A percentile compares a stretch with the other conserved stretches of the same genome.
phyloP scores from a whole-genome alignment of 2,797 vertebrate species.

The Ara ararauna region DNA sequence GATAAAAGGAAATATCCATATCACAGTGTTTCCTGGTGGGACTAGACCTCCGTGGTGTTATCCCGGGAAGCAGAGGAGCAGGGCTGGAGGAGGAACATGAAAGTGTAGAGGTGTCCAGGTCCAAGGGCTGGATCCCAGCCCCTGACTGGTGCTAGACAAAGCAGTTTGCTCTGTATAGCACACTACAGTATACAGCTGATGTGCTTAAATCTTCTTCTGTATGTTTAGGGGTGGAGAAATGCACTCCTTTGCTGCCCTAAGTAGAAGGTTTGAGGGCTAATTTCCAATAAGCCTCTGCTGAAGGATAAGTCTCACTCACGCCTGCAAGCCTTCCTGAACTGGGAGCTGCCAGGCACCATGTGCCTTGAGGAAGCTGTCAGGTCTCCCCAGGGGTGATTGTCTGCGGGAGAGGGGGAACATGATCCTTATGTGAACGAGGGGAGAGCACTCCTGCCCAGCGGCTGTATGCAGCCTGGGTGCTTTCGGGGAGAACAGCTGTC shows the following conservation, averaged over 20 bases:
- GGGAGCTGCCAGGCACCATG: not conserved
- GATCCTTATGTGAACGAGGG: not conserved
- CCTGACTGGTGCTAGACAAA: not conserved
- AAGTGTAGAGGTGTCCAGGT: not conserved
- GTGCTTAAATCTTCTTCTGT: not conserved
- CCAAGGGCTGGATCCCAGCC: not conserved
- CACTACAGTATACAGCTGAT: not conserved
- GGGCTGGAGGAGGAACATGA: not conserved
- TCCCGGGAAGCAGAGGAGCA: not conserved
- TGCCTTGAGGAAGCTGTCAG: not conserved
- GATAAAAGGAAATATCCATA: not conserved
- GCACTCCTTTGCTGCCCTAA: not conserved
- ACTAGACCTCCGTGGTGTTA: not conserved
- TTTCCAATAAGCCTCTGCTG: not conserved
- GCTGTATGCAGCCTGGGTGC: not conserved
- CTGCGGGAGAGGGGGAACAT: not conserved
- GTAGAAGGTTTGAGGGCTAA: not conserved
- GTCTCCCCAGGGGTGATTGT: not conserved
- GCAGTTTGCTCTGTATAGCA: not conserved
- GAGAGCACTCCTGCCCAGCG: not conserved
- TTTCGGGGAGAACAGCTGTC: conserved; percentile 24
- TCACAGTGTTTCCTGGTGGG: not conserved
- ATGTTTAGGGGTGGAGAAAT: fast-evolving
- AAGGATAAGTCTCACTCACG: fast-evolving
- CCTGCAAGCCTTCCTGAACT: not conserved